A percentile compares a stretch with the other conserved stretches of the same genome.
Evolutionary conservation across 1,140 invertebrate species (phyloP).

Genomic region (Thalassaphorura encarpata): DNA sequence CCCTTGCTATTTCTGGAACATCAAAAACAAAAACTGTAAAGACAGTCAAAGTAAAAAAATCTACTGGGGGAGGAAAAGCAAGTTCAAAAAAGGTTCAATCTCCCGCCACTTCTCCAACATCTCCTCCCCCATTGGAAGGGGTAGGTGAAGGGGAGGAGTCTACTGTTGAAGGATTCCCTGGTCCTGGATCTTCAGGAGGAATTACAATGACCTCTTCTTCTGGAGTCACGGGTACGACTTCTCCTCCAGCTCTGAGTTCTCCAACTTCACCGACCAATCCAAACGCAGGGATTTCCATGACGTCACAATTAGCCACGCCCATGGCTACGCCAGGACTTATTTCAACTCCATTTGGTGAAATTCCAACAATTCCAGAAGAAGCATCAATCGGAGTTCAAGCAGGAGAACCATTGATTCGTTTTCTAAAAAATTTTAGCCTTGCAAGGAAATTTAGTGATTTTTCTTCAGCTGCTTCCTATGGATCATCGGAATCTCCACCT

Average conservation of each 20-base stretch:
- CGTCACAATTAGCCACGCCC: neutral
- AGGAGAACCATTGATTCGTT: conserved; percentile 29
- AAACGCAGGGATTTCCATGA: too few relatives aligned
- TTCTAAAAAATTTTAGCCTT: conserved; percentile 26
- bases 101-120: neutral
- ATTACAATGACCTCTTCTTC: too few relatives aligned
- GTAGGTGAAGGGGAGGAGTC: too few relatives aligned
- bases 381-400: conserved; percentile 30
- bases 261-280: neutral
- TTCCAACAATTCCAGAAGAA: neutral
- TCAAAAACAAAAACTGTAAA: neutral
- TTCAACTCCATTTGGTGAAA: neutral
- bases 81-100: too few relatives aligned
- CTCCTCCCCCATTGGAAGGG: neutral
- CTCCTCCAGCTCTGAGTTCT: neutral
- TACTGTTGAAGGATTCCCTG: too few relatives aligned
- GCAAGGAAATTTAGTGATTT: conserved; percentile 39
- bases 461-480: conserved; percentile 41
- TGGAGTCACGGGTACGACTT: neutral
- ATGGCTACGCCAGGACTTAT: neutral
- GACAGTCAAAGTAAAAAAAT: neutral
- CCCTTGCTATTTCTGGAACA: too few relatives aligned
- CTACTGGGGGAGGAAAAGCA: too few relatives aligned
- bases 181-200: too few relatives aligned
- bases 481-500: conserved; percentile 40